Evolutionary conservation across 2,113 vertebrate genomes (phyloP), one percentile per base, ranked within the genome.

Genomic region (Dasyurus viverrinus): DNA sequence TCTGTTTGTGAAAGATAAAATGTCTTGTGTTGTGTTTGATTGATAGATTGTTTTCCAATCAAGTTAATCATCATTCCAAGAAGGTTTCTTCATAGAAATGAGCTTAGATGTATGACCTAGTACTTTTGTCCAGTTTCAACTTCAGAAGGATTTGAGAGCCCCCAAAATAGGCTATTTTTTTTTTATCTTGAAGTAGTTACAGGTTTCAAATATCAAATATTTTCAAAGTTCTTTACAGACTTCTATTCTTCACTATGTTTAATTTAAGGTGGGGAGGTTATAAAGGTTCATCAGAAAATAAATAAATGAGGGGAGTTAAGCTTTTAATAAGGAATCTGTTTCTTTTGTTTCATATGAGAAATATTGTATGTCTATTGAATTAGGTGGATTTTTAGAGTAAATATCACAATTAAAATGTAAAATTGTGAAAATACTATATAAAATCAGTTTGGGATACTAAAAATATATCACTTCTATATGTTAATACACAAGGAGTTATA

Each of bases 291-390:
- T 16, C 60, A 93, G 89, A 95, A n/a, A 53, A 94, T 52, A 52
- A 50, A 26, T 47, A 52, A 48, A 48, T 11, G 27, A 0, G 16
- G 0, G 19, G 2, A 1, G 0, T 24, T 0, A 2, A 8, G 0
- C 7, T 0, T 8, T 19, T 0, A 47, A 46, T 24, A n/a, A 0
- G 0, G 14, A 12, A 0, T 53, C 27, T 8, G 14, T 0, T 3
- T 55, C 0, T 2, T 2, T 2, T 1, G 16, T 42, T 84, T 42
- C 19, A 42, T 84, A 84, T 84, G n/a, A 42, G n/a, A 84, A 84
- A 84, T 84, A 84, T 42, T 42, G 6, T 42, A n/a, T 84, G 16
- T 2, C n/a, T n/a, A 84, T 84, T 23, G 68, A 84, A 19, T 42
- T 84, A 42, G 68, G n/a, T 23, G 4, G n/a, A 46, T 23, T 24